Base-by-base conservation (phyloP, 2,888 invertebrate genomes). In the Tribolium freemani region DNA sequence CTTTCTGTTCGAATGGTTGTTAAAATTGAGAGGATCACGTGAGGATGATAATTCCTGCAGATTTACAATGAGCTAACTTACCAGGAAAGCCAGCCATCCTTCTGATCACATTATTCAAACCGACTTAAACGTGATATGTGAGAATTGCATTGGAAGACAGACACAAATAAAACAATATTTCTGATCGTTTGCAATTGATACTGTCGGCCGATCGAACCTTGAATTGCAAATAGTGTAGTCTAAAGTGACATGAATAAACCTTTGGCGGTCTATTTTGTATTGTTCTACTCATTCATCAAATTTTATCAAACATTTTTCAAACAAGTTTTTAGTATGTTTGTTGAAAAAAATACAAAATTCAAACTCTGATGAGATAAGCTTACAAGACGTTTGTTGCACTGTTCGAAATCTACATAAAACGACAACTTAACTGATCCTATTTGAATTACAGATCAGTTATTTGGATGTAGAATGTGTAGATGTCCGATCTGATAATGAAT, bases 401-500 rank as follows among this genome's bases (percentile, higher is more conserved):
- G 31, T n/a, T 8, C 10, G 8, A 38, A 45, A 58, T 58, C 16
- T 58, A 45, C 58, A 58, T 30, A 45, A 45, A 20, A 13, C 21
- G 44, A 16, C 54, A 30, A 44, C 45, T 58, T 58, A 58, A 57
- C 45, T 44, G 45, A 16, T 11, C 13, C 10, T 26, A 48, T 61
- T 61, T 61, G 61, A 61, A 61, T 61, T 61, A 26, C 61, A 61
- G 48, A 61, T 48, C 48, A 61, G 48, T 61, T 46, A 50, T 54
- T 31, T 54, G 21, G 20, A 51, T 20, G 16, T n/a, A 56, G 31
- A 38, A 58, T 44, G 21, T 58, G 10, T n/a, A 44, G 45, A 48
- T 61, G 26, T 61, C 5, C 48, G 20, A 48, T 38, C 38, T 20
- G 20, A 58, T 61, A 20, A 61, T 61, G 30, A 61, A 61, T 61